These are phyloP conservation scores for Amaurobius ferox DNA, from an alignment of 2,888 invertebrate species.

Conservation along the genomic window DNA sequence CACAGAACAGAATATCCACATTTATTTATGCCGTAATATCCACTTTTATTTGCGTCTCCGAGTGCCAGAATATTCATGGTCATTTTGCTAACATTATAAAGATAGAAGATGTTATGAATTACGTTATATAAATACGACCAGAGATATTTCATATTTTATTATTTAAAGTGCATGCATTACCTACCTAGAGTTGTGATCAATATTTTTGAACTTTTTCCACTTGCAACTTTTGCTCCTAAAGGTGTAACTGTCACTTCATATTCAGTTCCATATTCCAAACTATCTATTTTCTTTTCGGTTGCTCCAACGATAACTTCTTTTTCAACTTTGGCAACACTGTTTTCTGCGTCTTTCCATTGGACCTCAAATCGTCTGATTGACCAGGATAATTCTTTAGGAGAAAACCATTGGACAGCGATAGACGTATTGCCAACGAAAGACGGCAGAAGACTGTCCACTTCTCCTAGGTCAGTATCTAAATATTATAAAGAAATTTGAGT, in stretches of 20 bases:
- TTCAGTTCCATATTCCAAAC: constrained; percentile 43
- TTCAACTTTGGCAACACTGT: neutral
- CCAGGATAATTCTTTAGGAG: constrained; percentile 34
- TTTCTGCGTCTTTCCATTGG: constrained; percentile 12
- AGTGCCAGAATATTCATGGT: too few species aligned
- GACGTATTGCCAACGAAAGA: constrained; percentile 28
- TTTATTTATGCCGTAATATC: too few species aligned
- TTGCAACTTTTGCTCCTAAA: neutral
- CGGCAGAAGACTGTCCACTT: constrained; percentile 19
- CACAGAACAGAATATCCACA: too few species aligned
- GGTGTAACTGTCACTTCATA: constrained; percentile 37
- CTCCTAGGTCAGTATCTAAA: constrained; percentile 12
- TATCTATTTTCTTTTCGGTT: constrained; percentile 12
- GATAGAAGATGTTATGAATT: too few species aligned
- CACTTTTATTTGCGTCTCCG: too few species aligned
- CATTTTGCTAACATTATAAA: too few species aligned
- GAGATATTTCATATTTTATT: too few species aligned
- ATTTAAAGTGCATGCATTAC: too few species aligned
- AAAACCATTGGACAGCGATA: constrained; percentile 19
- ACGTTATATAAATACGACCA: too few species aligned
- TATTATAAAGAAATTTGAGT: too few species aligned
- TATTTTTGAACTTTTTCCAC: constrained; percentile 16
- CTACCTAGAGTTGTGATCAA: constrained; percentile 39
- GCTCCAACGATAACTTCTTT: neutral
- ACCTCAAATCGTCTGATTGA: constrained; percentile 10